Conservation (phyloP, 2,797 vertebrate species). For the Todus mexicanus region DNA sequence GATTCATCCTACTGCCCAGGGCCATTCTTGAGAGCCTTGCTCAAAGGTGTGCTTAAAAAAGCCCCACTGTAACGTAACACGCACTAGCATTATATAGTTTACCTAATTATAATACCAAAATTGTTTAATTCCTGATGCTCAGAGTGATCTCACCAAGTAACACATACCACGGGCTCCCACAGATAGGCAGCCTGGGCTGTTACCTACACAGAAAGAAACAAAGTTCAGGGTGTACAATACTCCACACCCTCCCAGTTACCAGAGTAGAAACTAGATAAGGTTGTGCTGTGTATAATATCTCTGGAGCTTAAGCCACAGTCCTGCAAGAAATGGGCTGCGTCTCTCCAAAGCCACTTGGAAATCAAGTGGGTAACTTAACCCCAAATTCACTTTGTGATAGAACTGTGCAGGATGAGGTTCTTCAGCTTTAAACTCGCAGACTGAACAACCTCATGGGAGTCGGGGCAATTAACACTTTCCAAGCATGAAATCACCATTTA, state of each 20-base stretch:
- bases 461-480: not conserved
- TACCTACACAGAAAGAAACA: not conserved
- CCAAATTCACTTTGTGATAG: accelerated
- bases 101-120: not conserved
- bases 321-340: not conserved
- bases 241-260: constrained; percentile 27
- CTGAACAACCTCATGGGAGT: not conserved
- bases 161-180: accelerated
- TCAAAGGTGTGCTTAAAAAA: not conserved
- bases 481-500: not conserved
- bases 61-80: not conserved
- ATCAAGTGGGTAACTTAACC: no score
- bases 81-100: accelerated
- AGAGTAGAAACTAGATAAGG: constrained; percentile 28
- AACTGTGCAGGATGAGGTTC: not conserved
- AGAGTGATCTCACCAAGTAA: not conserved
- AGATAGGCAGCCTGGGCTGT: not conserved
- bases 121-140: not conserved
- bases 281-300: accelerated
- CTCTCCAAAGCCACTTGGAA: not conserved
- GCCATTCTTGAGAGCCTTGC: not conserved
- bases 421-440: not conserved
- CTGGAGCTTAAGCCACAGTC: not conserved
- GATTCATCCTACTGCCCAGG: constrained; percentile 45
- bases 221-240: constrained; percentile 2